Base-by-base conservation (phyloP, 2,888 invertebrate genomes). In the Euplexia lucipara region DNA sequence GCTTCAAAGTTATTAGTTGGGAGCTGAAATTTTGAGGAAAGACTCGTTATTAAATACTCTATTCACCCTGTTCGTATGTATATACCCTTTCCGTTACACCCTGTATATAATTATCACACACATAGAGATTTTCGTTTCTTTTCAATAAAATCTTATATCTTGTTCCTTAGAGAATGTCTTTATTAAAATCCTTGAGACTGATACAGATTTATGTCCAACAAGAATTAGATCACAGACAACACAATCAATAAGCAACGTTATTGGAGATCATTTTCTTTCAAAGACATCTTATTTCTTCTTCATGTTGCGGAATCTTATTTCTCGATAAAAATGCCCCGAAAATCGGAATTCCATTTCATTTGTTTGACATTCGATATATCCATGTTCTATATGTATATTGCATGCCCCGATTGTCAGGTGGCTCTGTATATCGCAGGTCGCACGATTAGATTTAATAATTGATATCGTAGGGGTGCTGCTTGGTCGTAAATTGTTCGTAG, bases 371-470 rank as follows among this genome's bases (percentile, higher is more conserved):
- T 42, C 37, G 22, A 57, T 56, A 39, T 56, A 39, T 48, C 4
- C 34, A 12, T 10, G 47, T 39, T 41, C 12, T 53, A 42, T 37
- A 20, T 53, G 44, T 37, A 20, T 44, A 42, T 16, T 45, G 35
- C 9, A 60, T 26, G 18, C 16, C 6, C 14, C 9, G 20, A 16
- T 9, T 18, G 44, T 14, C 59, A 75, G 42, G 26, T 53, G 48
- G 34, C 2, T 20, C 10, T 18, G 30, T 32, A 14, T 26, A 45
- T 42, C 16, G n/a, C 26, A 35, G 37, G 32, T 58, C 42, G 12
- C 56, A 44, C 63, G 53, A 44, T 75, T 48, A 39, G 14, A 48
- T 52, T 75, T 35, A 62, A 62, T 70, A 41, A 62, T 62, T 72
- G 37, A 72, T 61, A 34, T 16, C 56, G 26, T 34, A 30, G n/a